phyloP scores from a whole-genome alignment of 1,140 invertebrate genomes.

The Drosophila sulfurigaster region DNA sequence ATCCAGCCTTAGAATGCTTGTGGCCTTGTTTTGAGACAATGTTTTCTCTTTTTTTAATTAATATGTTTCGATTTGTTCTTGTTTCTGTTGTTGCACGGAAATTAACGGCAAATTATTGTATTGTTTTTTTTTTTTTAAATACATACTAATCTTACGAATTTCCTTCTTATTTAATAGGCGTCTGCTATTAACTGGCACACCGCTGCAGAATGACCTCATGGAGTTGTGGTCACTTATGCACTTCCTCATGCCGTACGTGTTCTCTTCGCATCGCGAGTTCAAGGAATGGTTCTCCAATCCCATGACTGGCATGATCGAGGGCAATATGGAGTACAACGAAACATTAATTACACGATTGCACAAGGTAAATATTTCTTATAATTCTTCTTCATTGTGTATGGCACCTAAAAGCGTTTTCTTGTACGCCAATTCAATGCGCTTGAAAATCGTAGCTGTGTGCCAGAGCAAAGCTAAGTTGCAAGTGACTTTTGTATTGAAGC shows the following conservation, averaged over 20 bases:
- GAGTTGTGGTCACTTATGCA: conserved; percentile 99
- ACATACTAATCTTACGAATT: conserved; percentile 23
- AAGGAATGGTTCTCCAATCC: conserved; percentile 99
- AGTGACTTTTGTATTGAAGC: conserved; percentile 33
- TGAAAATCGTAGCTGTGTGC: conserved; percentile 62
- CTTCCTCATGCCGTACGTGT: conserved; percentile 99
- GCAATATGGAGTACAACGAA: conserved; percentile 97
- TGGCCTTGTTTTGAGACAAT: conserved; percentile 75
- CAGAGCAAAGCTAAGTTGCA: conserved; percentile 51
- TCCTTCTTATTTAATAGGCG: conserved; percentile 87
- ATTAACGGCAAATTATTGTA: background rate
- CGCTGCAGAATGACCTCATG: conserved; percentile 99
- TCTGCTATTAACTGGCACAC: conserved; percentile 98
- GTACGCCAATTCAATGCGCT: conserved; percentile 49
- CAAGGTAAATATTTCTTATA: conserved; percentile 87
- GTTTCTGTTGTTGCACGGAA: background rate
- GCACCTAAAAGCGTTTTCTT: conserved; percentile 80
- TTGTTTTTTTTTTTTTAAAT: no score
- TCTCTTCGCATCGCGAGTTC: conserved; percentile 98
- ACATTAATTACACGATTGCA: conserved; percentile 97
- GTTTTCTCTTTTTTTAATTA: background rate
- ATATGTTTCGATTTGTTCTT: background rate
- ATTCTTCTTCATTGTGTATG: background rate
- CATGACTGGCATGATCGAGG: conserved; percentile 99
- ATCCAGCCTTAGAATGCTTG: conserved; percentile 67